Evolutionary conservation across 2,113 vertebrate genomes (phyloP).

Genomic region (Sceloporus undulatus): DNA sequence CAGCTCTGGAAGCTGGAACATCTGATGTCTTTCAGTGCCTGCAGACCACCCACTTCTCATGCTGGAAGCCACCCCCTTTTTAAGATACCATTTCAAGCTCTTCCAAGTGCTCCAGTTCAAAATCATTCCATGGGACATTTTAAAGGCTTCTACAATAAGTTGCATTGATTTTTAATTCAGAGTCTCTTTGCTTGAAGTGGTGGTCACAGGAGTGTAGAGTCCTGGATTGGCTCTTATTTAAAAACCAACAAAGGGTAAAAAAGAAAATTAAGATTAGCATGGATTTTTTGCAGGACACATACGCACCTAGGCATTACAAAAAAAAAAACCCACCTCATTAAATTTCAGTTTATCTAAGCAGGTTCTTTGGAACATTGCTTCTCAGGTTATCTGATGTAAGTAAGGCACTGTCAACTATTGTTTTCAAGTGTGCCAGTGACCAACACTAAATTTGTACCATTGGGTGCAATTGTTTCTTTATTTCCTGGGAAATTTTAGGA

Average conservation of each 20-base stretch:
- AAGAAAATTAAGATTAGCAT: neutral
- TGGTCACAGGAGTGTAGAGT: neutral
- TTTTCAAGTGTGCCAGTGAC: no score
- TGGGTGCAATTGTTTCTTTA: no score
- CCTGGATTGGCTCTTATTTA: neutral
- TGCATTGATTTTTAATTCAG: neutral
- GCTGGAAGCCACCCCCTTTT: constrained; percentile 2
- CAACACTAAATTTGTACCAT: no score
- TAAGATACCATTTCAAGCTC: constrained; percentile 17
- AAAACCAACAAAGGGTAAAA: neutral
- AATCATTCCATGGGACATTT: constrained; percentile 23
- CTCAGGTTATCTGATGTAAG: no score
- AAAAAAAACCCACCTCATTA: no score
- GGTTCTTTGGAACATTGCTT: no score
- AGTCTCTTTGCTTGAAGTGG: constrained; percentile 6
- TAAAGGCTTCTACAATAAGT: constrained; percentile 16
- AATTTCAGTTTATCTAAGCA: no score
- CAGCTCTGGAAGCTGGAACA: constrained; percentile 30
- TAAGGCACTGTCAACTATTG: no score
- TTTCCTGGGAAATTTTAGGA: no score
- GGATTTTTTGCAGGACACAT: neutral
- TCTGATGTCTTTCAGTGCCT: constrained; percentile 16
- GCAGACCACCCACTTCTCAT: constrained; percentile 32
- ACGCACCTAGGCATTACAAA: neutral
- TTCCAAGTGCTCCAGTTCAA: constrained; percentile 31